phyloP scores from a whole-genome alignment of 2,888 invertebrate genomes.

The Nemurella pictetii region DNA sequence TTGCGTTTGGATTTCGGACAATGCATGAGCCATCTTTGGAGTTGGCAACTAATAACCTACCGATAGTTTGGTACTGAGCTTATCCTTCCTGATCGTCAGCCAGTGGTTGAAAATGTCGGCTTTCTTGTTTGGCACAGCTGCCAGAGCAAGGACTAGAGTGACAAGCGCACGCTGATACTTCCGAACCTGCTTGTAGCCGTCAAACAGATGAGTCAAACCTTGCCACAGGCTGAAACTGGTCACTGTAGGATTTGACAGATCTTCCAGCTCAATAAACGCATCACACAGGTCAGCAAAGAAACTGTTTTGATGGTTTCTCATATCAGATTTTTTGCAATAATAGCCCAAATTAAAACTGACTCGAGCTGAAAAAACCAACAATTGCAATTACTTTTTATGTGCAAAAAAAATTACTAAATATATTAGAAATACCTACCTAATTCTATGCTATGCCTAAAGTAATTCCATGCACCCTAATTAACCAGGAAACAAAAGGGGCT shows the following conservation, averaged over 20 bases:
- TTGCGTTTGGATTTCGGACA: background rate
- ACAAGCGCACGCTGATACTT: background rate
- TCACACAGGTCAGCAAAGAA: background rate
- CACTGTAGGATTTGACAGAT: background rate
- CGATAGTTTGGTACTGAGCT: background rate
- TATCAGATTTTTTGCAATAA: background rate
- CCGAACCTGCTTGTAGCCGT: background rate
- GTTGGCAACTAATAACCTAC: background rate
- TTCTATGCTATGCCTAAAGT: too few relatives aligned
- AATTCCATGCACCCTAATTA: too few relatives aligned
- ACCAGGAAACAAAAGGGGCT: too few relatives aligned
- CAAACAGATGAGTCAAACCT: background rate
- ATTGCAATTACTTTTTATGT: too few relatives aligned
- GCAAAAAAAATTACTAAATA: slow-evolving; percentile 9
- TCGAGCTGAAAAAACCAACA: slow-evolving; percentile 3
- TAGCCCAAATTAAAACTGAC: slow-evolving; percentile 1
- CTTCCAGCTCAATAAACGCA: background rate
- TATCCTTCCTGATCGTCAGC: background rate
- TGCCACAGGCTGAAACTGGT: background rate
- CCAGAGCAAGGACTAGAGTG: background rate
- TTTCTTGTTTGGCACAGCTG: background rate
- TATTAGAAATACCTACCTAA: too few relatives aligned
- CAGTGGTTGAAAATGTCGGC: background rate
- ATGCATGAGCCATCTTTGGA: too few relatives aligned
- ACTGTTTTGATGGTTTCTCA: background rate